phyloP scores from a whole-genome alignment of 2,888 invertebrate genomes.

The Nebria salina region DNA sequence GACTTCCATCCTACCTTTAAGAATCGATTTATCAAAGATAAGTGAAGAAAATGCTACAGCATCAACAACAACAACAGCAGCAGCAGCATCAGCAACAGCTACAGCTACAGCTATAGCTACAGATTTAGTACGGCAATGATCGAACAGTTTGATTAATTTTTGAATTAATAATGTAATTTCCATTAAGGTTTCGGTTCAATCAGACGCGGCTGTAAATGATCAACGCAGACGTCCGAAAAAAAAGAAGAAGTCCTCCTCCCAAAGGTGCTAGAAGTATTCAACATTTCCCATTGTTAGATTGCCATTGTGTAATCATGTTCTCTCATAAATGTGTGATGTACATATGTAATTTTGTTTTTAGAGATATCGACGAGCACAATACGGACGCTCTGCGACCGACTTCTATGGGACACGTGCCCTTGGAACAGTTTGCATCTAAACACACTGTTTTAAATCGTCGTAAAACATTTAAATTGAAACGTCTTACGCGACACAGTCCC shows the following conservation, averaged over 20 bases:
- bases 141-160: background rate
- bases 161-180: background rate
- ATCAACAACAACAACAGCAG: background rate
- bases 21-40: conserved; percentile 32
- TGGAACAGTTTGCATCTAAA: conserved; percentile 13
- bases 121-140: background rate
- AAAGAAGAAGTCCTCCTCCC: background rate
- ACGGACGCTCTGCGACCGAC: background rate
- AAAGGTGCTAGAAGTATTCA: conserved; percentile 10
- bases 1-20: conserved; percentile 16
- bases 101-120: background rate
- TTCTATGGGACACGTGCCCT: background rate
- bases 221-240: background rate
- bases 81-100: background rate
- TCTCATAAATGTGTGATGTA: background rate
- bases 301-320: background rate
- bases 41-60: conserved; percentile 24
- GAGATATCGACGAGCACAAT: background rate
- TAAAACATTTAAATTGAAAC: conserved; percentile 25
- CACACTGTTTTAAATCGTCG: conserved; percentile 13
- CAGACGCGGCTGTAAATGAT: background rate
- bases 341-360: background rate
- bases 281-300: background rate
- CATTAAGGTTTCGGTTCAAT: background rate
- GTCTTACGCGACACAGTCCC: background rate